Evolutionary conservation across 2,888 invertebrate genomes (phyloP).

Genomic region (Apamea monoglypha): DNA sequence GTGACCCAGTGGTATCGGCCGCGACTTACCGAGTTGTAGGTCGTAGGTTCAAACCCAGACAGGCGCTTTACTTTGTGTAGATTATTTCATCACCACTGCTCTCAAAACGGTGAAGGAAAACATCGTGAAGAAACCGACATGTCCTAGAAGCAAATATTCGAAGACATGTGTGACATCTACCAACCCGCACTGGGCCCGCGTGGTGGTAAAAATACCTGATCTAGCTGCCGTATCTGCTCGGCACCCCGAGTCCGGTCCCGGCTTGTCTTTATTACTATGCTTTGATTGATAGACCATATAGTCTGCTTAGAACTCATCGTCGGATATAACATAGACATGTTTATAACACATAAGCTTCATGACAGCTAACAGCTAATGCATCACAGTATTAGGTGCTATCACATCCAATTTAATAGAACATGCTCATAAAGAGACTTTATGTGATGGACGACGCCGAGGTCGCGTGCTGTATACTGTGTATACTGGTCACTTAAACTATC

Average conservation of each 20-base stretch:
- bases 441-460: constrained; percentile 23
- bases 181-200: too few relatives aligned
- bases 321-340: neutral
- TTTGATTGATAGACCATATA: neutral
- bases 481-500: constrained; percentile 2
- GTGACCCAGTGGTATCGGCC: too few relatives aligned
- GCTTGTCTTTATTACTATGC: neutral
- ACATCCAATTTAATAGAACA: constrained; percentile 47
- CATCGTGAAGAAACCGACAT: too few relatives aligned
- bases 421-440: constrained; percentile 42
- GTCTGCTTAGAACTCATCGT: too few relatives aligned
- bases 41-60: too few relatives aligned
- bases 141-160: too few relatives aligned
- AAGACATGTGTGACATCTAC: too few relatives aligned
- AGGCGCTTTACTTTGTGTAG: too few relatives aligned
- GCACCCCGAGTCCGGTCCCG: neutral
- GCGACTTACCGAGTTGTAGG: too few relatives aligned
- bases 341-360: constrained; percentile 7
- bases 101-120: too few relatives aligned
- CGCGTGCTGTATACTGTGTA: neutral
- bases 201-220: too few relatives aligned
- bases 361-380: constrained; percentile 13
- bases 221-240: neutral
- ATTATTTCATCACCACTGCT: too few relatives aligned
- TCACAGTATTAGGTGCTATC: constrained; percentile 33